Conservation (phyloP, 2,888 invertebrate genomes). For the Cephonodes hylas region DNA sequence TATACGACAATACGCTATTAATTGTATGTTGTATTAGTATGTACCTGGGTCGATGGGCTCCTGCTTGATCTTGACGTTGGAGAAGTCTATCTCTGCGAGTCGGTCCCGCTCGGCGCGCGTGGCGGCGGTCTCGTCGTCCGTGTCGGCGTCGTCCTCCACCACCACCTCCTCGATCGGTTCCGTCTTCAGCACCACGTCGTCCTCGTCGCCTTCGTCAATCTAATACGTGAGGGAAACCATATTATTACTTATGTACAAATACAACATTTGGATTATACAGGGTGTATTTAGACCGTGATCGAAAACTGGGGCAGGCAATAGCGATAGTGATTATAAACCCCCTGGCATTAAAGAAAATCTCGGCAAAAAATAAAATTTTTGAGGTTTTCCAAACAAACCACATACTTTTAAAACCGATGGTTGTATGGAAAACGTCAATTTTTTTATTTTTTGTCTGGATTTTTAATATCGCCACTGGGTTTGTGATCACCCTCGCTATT, state of each 20-base stretch:
- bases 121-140: conserved; percentile 76
- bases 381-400: no score
- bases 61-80: conserved; percentile 83
- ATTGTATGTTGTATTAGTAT: conserved; percentile 21
- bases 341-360: no score
- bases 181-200: conserved; percentile 86
- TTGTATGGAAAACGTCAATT: no score
- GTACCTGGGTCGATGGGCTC: conserved; percentile 85
- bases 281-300: no score
- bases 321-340: no score
- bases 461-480: no score
- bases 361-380: no score
- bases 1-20: no score
- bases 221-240: conserved; percentile 9
- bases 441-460: no score
- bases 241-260: neutral
- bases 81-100: conserved; percentile 52
- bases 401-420: no score
- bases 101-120: conserved; percentile 52
- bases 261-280: neutral
- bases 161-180: conserved; percentile 84
- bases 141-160: conserved; percentile 84
- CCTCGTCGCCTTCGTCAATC: conserved; percentile 81
- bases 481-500: no score
- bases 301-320: no score